A percentile compares a stretch with the other conserved stretches of the same genome.
Conservation (phyloP, 2,888 invertebrate species). For the Ellobium chinense region DNA sequence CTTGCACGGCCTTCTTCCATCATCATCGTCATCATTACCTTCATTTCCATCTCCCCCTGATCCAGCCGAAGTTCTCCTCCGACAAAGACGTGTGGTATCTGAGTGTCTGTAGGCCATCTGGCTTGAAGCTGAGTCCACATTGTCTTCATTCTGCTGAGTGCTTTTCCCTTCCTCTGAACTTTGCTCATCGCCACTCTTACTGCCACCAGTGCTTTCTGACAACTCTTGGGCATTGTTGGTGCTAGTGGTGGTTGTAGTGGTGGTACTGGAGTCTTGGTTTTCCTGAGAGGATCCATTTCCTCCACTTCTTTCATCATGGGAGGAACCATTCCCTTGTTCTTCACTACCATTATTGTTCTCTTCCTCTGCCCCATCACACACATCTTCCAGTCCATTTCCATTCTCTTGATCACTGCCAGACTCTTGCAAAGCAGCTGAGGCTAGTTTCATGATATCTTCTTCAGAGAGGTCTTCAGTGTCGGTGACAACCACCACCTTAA, state of each 20-base stretch:
- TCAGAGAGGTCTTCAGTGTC: slow-evolving; percentile 62
- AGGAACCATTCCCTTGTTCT: background rate
- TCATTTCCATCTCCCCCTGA: background rate
- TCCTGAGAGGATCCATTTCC: background rate
- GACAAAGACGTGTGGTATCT: background rate
- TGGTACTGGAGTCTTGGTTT: background rate
- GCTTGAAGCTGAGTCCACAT: background rate
- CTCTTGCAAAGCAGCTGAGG: slow-evolving; percentile 55
- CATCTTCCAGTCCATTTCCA: background rate
- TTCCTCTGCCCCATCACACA: background rate
- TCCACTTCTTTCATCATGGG: background rate
- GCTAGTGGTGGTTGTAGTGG: background rate
- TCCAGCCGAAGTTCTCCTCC: no score
- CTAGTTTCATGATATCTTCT: slow-evolving; percentile 64
- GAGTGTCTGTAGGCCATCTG: background rate
- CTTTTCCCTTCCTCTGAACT: no score
- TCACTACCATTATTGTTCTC: slow-evolving; percentile 1
- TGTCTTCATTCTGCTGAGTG: background rate
- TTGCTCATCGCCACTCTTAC: background rate
- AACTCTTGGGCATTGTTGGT: background rate
- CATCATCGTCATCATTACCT: slow-evolving; percentile 28
- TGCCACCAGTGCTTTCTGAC: background rate
- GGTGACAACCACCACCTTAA: slow-evolving; percentile 63
- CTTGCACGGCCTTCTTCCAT: slow-evolving; percentile 34
- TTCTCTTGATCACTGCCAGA: slow-evolving; percentile 25